Conservation (phyloP, 2,797 vertebrate genomes). For the Hydrolagus colliei region DNA sequence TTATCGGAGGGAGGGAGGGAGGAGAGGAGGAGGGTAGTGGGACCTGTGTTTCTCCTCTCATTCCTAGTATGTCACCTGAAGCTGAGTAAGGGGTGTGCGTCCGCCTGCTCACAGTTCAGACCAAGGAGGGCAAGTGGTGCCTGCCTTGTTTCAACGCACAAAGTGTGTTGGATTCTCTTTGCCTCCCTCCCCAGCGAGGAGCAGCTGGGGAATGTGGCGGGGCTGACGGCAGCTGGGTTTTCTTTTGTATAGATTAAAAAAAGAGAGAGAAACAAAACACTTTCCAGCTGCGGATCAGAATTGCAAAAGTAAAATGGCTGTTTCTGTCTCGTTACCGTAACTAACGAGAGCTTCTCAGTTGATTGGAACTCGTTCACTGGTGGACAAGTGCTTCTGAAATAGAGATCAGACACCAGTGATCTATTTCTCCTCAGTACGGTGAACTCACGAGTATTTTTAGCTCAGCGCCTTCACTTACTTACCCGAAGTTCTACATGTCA, state of each 20-base stretch:
- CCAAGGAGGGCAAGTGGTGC: not conserved
- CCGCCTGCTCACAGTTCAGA: too few relatives aligned
- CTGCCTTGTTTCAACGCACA: not conserved
- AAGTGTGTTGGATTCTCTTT: not conserved
- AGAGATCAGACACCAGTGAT: too few relatives aligned
- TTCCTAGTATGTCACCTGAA: too few relatives aligned
- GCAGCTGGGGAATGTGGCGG: not conserved
- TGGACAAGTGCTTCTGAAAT: too few relatives aligned
- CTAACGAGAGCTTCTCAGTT: too few relatives aligned
- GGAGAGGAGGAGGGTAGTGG: not conserved
- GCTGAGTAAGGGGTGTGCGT: too few relatives aligned
- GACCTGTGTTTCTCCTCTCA: not conserved
- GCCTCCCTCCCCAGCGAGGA: not conserved
- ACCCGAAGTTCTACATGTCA: too few relatives aligned
- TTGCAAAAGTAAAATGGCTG: not conserved
- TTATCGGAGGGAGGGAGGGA: not conserved
- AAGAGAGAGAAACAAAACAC: too few relatives aligned
- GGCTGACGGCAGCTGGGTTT: not conserved
- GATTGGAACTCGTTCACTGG: not conserved
- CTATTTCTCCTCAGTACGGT: too few relatives aligned
- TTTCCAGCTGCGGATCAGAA: not conserved
- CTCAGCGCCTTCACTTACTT: too few relatives aligned
- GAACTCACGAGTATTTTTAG: too few relatives aligned
- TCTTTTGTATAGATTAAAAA: not conserved
- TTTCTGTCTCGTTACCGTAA: not conserved